Conservation (phyloP, 2,797 vertebrate genomes). For the Lepus oiostolus region DNA sequence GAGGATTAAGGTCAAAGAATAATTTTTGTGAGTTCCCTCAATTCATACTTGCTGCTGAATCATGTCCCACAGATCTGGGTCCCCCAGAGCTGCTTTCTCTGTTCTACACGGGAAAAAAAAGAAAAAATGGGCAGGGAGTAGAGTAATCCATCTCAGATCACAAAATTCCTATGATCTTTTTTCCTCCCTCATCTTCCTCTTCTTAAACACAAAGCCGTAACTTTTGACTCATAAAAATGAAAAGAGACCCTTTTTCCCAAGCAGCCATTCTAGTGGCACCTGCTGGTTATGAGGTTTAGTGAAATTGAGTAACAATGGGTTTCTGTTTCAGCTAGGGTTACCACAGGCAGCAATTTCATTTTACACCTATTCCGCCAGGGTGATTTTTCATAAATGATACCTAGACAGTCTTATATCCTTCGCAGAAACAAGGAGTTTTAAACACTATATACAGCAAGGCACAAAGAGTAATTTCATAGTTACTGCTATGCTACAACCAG, state of each 20-base stretch:
- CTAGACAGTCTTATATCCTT: neutral
- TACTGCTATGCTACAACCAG: neutral
- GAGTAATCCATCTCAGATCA: neutral
- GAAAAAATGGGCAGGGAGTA: neutral
- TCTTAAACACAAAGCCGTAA: conserved; percentile 6
- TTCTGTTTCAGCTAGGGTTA: neutral
- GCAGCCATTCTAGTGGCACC: neutral
- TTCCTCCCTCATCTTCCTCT: neutral
- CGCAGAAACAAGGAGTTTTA: neutral
- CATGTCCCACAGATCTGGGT: neutral
- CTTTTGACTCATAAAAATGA: neutral
- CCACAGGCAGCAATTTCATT: conserved; percentile 10
- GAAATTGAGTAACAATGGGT: neutral
- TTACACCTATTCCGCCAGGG: conserved; percentile 48
- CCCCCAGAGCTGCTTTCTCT: neutral
- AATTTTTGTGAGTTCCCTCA: conserved; percentile 23
- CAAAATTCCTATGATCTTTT: neutral
- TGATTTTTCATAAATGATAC: conserved; percentile 51
- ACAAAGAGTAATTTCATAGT: neutral
- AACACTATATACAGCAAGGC: neutral
- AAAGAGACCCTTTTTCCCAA: neutral
- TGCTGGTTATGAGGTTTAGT: neutral
- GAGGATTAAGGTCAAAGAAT: conserved; percentile 43
- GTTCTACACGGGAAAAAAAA: neutral
- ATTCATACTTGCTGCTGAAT: neutral